Evolutionary conservation across 2,888 invertebrate species (phyloP), one percentile per base, ranked within the genome.

Genomic region (Diaperis boleti): DNA sequence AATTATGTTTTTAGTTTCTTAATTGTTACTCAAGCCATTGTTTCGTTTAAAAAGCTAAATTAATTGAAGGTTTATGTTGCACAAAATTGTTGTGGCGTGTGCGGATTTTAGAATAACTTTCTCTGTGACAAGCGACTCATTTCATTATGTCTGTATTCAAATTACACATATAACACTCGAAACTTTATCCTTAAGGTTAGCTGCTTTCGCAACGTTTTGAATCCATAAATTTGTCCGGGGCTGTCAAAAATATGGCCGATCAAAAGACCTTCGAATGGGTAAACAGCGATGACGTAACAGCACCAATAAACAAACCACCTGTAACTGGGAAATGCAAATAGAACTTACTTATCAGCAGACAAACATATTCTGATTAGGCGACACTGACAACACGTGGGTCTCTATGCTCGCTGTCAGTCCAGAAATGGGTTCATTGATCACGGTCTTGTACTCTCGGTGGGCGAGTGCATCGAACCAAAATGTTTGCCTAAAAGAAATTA

Each of bases 101-200:
- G 57, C 57, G 45, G 59, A 59, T 59, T 59, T 49, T 47, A 59
- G 29, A 39, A 59, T 49, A 37, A 59, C 59, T 59, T 59, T 59
- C 59, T 59, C 59, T 59, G 59, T 41, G 59, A 59, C 59, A 49
- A 31, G 33, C 22, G 8, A 57, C 14, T 57, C 26, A 37, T 57
- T 57, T 45, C 57, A 47, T 57, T 57, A 55, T 42, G 18, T 20
- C 18, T 55, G 11, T 57, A 57, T 57, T 57, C 37, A 57, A 57
- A 57, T 57, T 45, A 57, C 45, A 31, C 41, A 42, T 42, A 54
- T 54, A 54, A 31, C 31, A 31, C 29, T 59, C 39, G 39, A 59
- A 59, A 59, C 45, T 44, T 56, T 45, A 42, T 57, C 57, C 49
- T 45, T 45, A 59, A 59, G 57, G 57, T 49, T 47, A 47, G 39